Evolutionary conservation across 2,888 invertebrate genomes (phyloP).

Genomic region (Eilema griseolum): DNA sequence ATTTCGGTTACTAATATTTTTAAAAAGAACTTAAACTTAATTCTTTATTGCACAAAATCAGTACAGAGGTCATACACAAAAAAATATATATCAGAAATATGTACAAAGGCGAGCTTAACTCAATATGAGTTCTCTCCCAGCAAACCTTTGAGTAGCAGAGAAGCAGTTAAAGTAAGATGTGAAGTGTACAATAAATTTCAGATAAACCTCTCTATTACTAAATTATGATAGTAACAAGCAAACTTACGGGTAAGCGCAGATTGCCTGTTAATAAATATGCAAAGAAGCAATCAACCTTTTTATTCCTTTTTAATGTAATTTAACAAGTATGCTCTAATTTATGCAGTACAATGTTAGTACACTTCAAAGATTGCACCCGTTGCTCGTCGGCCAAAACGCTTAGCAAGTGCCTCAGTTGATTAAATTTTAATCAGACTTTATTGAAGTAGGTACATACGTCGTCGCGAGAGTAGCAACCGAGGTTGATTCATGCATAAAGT

Average conservation of each 20-base stretch:
- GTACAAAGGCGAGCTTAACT: too few species aligned
- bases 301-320: slow-evolving; percentile 3
- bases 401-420: slow-evolving; percentile 62
- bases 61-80: too few species aligned
- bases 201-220: background rate
- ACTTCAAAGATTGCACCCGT: slow-evolving; percentile 42
- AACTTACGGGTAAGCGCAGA: background rate
- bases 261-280: background rate
- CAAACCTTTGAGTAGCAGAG: too few species aligned
- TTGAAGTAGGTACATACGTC: slow-evolving; percentile 50
- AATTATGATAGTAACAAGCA: background rate
- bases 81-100: too few species aligned
- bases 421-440: slow-evolving; percentile 73
- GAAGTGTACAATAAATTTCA: too few species aligned
- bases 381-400: slow-evolving; percentile 60
- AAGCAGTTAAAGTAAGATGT: too few species aligned
- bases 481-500: slow-evolving; percentile 41
- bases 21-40: too few species aligned
- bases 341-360: slow-evolving; percentile 37
- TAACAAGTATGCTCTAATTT: slow-evolving; percentile 31
- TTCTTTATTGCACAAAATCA: too few species aligned
- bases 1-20: too few species aligned
- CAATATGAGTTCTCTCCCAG: too few species aligned
- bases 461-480: slow-evolving; percentile 38
- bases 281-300: background rate